Evolutionary conservation across 1,140 invertebrate species (phyloP).

Genomic region (Drosophila subpulchrella): DNA sequence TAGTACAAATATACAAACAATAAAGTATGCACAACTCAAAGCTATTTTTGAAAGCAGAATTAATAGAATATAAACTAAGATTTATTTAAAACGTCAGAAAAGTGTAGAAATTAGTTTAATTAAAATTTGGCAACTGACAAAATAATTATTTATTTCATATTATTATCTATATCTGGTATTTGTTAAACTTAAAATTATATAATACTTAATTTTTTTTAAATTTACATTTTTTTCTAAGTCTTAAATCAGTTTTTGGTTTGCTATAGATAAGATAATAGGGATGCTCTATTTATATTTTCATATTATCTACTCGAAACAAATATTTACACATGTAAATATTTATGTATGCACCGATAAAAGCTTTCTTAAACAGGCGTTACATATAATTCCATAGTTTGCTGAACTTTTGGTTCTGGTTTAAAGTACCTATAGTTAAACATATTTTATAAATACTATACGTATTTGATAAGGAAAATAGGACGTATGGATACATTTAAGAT

Average conservation of each 20-base stretch:
- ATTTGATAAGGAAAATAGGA: not conserved
- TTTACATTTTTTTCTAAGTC: not conserved
- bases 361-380: constrained; percentile 10
- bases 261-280: not conserved
- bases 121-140: too few species aligned
- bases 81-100: too few species aligned
- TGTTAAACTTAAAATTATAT: too few species aligned
- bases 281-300: not conserved
- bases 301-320: not conserved
- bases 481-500: not conserved
- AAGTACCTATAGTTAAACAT: not conserved
- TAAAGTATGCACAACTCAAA: not conserved
- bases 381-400: constrained; percentile 7
- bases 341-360: constrained; percentile 37
- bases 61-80: too few species aligned
- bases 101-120: too few species aligned
- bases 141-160: too few species aligned
- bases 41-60: too few species aligned
- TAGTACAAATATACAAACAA: not conserved
- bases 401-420: not conserved
- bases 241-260: not conserved
- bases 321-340: constrained; percentile 25
- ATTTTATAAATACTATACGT: not conserved
- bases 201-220: not conserved
- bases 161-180: too few species aligned